Conservation (phyloP, 2,888 invertebrate species). For the Eucera pruinosa region DNA sequence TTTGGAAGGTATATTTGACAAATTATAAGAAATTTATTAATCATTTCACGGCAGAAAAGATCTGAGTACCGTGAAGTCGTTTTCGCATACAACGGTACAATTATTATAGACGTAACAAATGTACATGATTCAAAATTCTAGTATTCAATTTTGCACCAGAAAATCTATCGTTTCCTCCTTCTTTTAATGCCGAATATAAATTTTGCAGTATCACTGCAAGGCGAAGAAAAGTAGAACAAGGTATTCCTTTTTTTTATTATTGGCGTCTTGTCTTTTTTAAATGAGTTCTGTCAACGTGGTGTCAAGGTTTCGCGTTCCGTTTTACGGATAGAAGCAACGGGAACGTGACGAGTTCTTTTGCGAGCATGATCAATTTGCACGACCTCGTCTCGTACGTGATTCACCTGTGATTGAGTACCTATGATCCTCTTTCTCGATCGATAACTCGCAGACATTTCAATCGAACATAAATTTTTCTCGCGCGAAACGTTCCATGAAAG, state of each 20-base stretch:
- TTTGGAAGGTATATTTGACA: no score
- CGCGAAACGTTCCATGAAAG: no score
- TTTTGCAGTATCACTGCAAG: neutral
- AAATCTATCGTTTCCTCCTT: no score
- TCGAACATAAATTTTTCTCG: neutral
- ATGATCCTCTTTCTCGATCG: constrained; percentile 16
- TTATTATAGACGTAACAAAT: no score
- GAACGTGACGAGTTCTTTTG: constrained; percentile 38
- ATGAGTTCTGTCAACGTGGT: constrained; percentile 55
- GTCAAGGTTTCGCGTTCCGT: constrained; percentile 59
- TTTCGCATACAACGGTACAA: no score
- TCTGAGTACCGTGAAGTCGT: no score
- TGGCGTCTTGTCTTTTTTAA: constrained; percentile 33
- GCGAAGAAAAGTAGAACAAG: constrained; percentile 21
- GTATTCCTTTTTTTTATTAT: neutral
- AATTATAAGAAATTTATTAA: no score
- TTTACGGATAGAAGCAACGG: constrained; percentile 38
- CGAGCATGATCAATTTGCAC: constrained; percentile 49
- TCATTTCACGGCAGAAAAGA: no score
- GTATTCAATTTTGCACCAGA: no score
- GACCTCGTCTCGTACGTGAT: constrained; percentile 47
- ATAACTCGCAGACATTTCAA: neutral
- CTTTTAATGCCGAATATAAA: neutral
- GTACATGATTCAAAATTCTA: no score
- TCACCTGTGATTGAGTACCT: constrained; percentile 40